Evolutionary conservation across 1,140 invertebrate species (phyloP).

Genomic region (Pseudobourletiella spinata): DNA sequence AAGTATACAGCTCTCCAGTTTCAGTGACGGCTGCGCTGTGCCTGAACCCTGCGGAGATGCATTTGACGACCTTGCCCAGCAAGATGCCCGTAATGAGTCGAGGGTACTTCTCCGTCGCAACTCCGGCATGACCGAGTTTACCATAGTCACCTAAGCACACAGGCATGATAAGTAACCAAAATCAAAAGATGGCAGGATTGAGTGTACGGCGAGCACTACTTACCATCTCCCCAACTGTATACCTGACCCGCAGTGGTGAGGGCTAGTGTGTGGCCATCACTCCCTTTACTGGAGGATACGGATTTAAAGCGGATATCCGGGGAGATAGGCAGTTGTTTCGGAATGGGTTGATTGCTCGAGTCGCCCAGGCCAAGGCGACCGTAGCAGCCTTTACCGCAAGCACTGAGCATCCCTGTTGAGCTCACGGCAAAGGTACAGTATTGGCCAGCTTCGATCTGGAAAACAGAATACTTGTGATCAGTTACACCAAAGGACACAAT

Average conservation of each 20-base stretch:
- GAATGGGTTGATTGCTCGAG: slow-evolving; percentile 48
- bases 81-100: slow-evolving; percentile 46
- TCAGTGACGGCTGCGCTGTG: slow-evolving; percentile 52
- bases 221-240: slow-evolving; percentile 57
- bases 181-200: neutral
- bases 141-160: slow-evolving; percentile 45
- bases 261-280: slow-evolving; percentile 53
- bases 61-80: slow-evolving; percentile 44
- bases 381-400: slow-evolving; percentile 54
- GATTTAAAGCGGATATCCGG: slow-evolving; percentile 42
- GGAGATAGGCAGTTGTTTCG: slow-evolving; percentile 45
- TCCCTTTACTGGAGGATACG: slow-evolving; percentile 51
- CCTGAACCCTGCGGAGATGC: slow-evolving; percentile 55
- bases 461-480: no score
- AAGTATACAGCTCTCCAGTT: slow-evolving; percentile 49
- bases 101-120: slow-evolving; percentile 50
- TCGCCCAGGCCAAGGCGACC: slow-evolving; percentile 48
- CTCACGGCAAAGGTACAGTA: slow-evolving; percentile 58
- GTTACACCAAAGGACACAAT: no score
- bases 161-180: neutral
- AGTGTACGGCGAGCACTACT: slow-evolving; percentile 33
- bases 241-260: slow-evolving; percentile 51
- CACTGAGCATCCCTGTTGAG: slow-evolving; percentile 49
- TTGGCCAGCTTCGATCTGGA: slow-evolving; percentile 55
- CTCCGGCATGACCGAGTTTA: slow-evolving; percentile 48